Conservation (phyloP, 2,888 invertebrate genomes). For the Therioaphis trifolii region DNA sequence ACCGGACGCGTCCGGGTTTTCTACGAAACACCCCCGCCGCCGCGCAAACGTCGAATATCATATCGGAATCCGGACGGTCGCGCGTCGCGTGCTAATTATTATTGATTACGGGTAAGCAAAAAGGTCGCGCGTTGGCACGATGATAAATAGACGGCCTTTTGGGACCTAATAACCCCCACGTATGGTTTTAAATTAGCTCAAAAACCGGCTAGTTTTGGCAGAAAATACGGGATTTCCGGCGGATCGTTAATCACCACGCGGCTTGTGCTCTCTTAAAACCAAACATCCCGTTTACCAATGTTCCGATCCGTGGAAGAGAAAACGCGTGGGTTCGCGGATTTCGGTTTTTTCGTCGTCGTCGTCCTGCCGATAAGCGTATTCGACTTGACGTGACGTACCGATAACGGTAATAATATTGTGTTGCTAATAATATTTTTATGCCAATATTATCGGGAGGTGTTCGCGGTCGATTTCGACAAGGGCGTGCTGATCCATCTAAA, state of each 20-base stretch:
- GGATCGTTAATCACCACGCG: constrained; percentile 25
- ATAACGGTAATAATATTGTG: too few species aligned
- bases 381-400: too few species aligned
- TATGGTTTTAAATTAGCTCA: constrained; percentile 34
- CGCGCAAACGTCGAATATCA: not conserved
- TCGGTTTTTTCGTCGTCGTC: too few species aligned
- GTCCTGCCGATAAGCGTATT: too few species aligned
- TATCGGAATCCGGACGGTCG: not conserved
- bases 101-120: constrained; percentile 57
- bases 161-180: constrained; percentile 30
- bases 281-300: not conserved
- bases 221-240: not conserved
- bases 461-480: too few species aligned
- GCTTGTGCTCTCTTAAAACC: not conserved
- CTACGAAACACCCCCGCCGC: too few species aligned
- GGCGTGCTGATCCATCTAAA: too few species aligned
- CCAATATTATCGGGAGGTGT: too few species aligned
- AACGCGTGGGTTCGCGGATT: too few species aligned
- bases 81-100: constrained; percentile 42
- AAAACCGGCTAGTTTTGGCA: constrained; percentile 14
- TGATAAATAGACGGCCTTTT: constrained; percentile 51
- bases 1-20: too few species aligned
- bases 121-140: constrained; percentile 45
- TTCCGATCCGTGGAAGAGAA: not conserved
- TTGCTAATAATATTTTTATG: too few species aligned